Base-by-base conservation (phyloP, 2,113 vertebrate genomes). In the Argyrosomus japonicus region DNA sequence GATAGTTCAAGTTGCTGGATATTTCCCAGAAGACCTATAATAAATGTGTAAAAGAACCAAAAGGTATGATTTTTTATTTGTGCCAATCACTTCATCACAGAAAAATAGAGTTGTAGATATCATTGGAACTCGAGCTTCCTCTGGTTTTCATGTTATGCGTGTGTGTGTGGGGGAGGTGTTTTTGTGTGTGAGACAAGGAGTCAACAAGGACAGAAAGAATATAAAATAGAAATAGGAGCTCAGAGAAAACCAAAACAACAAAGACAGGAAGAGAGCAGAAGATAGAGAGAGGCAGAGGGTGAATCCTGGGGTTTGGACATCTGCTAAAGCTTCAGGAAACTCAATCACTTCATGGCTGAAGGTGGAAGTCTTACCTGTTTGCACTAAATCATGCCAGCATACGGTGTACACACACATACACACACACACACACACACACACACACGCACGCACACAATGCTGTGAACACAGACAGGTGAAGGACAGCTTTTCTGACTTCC, bases 251-350 rank as follows among this genome's bases (percentile, higher is more conserved):
- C 62, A 72, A 67, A 60, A 48, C 50, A 65, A 77, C 64, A 74
- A 68, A 57, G 17, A 86, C 57, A 79, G 68, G 50, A 25, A 78
- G 68, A 69, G 17, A 73, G 43, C 40, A n/a, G 72, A 72, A 73
- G 53, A 79, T 5, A 23, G 69, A 68, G 50, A 2, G 40, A 63
- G 70, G 1, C 50, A 82, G 83, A 87, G 40, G 74, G 40, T 51
- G 67, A 88, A 54, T 89, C 87, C 72, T 62, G 85, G 36, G 74
- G 81, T 83, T 89, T 81, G 80, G 75, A 91, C 92, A 92, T 94
- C 93, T 93, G 88, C 79, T 88, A 76, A 89, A 91, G 77, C 87
- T 83, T 93, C 85, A 81, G 85, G 84, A 94, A 93, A 93, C 89
- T 89, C 85, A 90, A 89, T 94, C 90, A 93, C 85, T 86, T 93